Evolutionary conservation across 2,797 vertebrate genomes (phyloP), one percentile per base, ranked within the genome.

Genomic region (Atherinosoma microstoma): DNA sequence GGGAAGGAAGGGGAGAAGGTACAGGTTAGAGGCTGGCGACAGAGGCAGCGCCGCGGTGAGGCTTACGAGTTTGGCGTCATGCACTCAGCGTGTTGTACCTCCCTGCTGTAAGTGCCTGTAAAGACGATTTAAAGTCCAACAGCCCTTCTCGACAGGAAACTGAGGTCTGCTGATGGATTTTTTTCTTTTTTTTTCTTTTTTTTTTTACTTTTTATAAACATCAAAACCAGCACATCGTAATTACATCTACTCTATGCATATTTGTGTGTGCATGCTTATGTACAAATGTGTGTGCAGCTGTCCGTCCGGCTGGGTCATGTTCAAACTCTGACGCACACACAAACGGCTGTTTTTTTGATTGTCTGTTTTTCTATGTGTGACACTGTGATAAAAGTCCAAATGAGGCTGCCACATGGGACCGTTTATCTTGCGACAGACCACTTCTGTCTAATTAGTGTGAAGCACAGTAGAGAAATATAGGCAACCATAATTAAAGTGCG

Each of bases 391-490:
- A 90, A 91, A 91, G 84, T 91, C 86, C 73, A 87, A 93, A 89
- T 87, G 88, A 87, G 85, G 64, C 35, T 51, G 85, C 88, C 93
- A 93, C 92, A 95, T 94, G 94, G 94, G 89, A 95, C 75, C 88
- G 82, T 92, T 94, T 94, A 93, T 90, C 91, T 87, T 49, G 75
- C 77, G 83, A 90, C 89, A 89, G 74, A 93, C 92, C 91, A 89
- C 91, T 93, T 93, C 92, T 92, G 91, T 94, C 93, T 94, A 94
- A 95, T 95, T 95, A 94, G 90, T 77, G 85, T 80, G 86, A 90
- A 91, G 82, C 82, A 78, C 73, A 75, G 86, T 63, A 57, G 86
- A 90, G 80, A 90, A 92, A 87, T 93, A 89, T 79, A 85, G 85
- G 85, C 73, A 72, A 78, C 80, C 87, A 84, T 84, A 92, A 93